These are phyloP conservation scores for Phragmatobia fuliginosa DNA, from an alignment of 2,888 invertebrate species.

Conservation along the genomic window DNA sequence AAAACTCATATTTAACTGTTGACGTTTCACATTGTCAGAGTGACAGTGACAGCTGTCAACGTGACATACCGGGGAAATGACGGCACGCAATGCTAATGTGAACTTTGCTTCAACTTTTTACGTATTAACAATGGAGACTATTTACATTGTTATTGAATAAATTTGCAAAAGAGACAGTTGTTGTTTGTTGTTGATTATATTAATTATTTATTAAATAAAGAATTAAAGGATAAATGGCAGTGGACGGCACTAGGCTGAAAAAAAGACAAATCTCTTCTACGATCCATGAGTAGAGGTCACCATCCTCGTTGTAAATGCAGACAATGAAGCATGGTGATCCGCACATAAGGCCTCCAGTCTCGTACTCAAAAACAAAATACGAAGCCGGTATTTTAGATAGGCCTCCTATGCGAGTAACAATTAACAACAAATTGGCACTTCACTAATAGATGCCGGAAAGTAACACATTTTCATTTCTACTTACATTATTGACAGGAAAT, in stretches of 20 bases:
- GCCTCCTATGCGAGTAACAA: no score
- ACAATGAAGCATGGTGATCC: no score
- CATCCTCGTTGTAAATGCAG: no score
- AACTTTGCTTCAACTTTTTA: slow-evolving; percentile 28
- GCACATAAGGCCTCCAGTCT: no score
- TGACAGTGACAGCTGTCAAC: slow-evolving; percentile 65
- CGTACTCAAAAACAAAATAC: no score
- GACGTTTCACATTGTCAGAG: slow-evolving; percentile 48
- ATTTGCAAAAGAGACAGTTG: neutral
- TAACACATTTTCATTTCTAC: neutral
- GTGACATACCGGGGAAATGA: slow-evolving; percentile 48
- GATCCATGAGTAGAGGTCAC: no score
- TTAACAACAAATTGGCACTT: no score
- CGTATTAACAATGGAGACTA: slow-evolving; percentile 19
- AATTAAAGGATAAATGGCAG: no score
- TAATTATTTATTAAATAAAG: neutral
- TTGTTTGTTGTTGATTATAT: neutral
- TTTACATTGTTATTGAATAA: slow-evolving; percentile 11
- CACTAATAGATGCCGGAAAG: no score
- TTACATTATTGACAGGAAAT: neutral
- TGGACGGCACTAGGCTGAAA: no score
- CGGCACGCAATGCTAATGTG: slow-evolving; percentile 17
- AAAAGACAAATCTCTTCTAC: no score
- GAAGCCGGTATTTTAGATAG: no score
- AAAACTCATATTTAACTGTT: slow-evolving; percentile 50